phyloP scores from a whole-genome alignment of 2,113 vertebrate genomes.

The Tachysurus vachellii region DNA sequence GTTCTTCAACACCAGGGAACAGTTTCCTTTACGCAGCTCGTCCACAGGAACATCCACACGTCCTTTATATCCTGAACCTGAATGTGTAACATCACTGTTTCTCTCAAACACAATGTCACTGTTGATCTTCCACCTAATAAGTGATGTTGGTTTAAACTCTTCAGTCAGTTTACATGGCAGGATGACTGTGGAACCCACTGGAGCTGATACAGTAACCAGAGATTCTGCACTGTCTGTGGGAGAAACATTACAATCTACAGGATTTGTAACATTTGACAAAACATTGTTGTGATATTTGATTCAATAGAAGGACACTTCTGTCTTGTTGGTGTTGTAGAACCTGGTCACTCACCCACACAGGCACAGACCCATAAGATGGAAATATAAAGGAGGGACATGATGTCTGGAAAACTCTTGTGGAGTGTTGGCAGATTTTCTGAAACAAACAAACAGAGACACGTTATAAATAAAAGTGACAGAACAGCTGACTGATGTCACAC shows the following conservation, averaged over 20 bases:
- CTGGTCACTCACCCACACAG: neutral
- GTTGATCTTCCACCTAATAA: neutral
- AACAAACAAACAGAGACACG: too few relatives aligned
- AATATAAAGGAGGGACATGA: too few relatives aligned
- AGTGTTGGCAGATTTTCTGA: too few relatives aligned
- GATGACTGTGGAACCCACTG: neutral
- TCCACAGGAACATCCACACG: constrained; percentile 7
- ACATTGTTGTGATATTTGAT: neutral
- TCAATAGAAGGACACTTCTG: neutral
- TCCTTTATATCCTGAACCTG: neutral
- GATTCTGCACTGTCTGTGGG: neutral
- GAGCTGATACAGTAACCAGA: neutral
- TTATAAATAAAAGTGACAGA: too few relatives aligned
- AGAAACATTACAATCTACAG: neutral
- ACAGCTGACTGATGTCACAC: too few relatives aligned
- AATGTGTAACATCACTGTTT: rapidly evolving
- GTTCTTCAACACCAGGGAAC: constrained; percentile 1
- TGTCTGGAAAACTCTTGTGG: too few relatives aligned
- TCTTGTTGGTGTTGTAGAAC: neutral
- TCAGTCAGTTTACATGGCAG: neutral
- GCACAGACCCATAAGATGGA: neutral
- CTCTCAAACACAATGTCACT: neutral
- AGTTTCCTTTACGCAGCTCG: neutral
- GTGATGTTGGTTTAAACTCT: neutral
- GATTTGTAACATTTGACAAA: neutral